These are phyloP conservation scores for Acanthosepion lycidas DNA, from an alignment of 2,888 invertebrate genomes.

Conservation along the genomic window DNA sequence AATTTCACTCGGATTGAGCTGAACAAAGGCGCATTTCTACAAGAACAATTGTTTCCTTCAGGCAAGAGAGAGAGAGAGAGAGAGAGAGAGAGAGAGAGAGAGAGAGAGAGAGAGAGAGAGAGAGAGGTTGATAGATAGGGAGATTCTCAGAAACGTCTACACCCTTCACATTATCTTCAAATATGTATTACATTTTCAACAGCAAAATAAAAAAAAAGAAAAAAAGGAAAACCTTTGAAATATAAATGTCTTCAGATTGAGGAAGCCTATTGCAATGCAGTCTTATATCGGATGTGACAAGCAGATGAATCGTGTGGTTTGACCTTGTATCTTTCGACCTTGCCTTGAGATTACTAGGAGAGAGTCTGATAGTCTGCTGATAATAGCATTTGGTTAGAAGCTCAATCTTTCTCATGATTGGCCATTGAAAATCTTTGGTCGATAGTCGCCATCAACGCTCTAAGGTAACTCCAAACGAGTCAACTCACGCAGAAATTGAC, in stretches of 20 bases:
- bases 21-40: background rate
- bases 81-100: no score
- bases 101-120: no score
- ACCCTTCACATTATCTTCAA: background rate
- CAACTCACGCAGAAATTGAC: conserved; percentile 6
- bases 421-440: background rate
- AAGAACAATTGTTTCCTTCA: background rate
- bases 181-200: background rate
- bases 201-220: no score
- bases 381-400: background rate
- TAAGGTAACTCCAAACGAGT: background rate
- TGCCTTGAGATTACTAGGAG: background rate
- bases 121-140: no score
- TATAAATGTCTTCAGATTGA: background rate
- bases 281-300: background rate
- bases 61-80: background rate
- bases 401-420: conserved; percentile 33
- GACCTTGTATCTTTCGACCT: background rate
- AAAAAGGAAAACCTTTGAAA: background rate
- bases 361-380: background rate
- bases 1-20: background rate
- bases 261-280: background rate
- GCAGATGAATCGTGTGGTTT: background rate
- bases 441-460: background rate
- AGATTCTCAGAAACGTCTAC: no score